These are phyloP conservation scores for Cydia fagiglandana DNA, from an alignment of 1,140 invertebrate genomes.

Conservation along the genomic window DNA sequence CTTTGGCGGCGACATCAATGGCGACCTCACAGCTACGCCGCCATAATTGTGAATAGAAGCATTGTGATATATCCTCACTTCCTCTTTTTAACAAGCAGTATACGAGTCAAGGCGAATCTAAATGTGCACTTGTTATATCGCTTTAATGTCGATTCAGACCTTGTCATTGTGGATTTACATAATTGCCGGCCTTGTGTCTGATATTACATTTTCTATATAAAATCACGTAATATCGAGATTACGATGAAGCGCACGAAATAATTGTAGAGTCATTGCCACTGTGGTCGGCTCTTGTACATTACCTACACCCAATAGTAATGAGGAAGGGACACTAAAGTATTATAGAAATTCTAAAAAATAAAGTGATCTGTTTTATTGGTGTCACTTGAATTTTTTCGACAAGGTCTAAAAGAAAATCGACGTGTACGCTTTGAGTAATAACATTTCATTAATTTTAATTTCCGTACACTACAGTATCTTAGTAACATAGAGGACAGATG, in stretches of 20 bases:
- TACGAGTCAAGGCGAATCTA: slow-evolving; percentile 65
- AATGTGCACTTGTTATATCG: slow-evolving; percentile 50
- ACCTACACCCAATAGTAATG: too few species aligned
- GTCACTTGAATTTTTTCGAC: too few species aligned
- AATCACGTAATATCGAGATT: slow-evolving; percentile 20
- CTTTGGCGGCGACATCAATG: not conserved
- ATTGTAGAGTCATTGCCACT: not conserved
- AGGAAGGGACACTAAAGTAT: too few species aligned
- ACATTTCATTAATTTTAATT: too few species aligned
- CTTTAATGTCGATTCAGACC: slow-evolving; percentile 59
- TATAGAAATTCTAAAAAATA: too few species aligned
- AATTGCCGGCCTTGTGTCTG: slow-evolving; percentile 49
- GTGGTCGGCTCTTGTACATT: too few species aligned
- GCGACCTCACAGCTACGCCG: slow-evolving; percentile 22
- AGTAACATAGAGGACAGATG: too few species aligned
- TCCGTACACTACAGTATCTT: too few species aligned
- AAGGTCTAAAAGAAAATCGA: too few species aligned
- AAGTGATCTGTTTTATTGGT: too few species aligned
- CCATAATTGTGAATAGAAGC: slow-evolving; percentile 44
- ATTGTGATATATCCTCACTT: slow-evolving; percentile 45
- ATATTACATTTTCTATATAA: slow-evolving; percentile 44
- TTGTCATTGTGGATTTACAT: slow-evolving; percentile 66
- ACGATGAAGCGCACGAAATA: slow-evolving; percentile 18
- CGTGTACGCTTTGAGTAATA: too few species aligned
- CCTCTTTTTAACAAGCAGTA: slow-evolving; percentile 57